Base-by-base conservation (phyloP, 2,888 invertebrate genomes). In the Cistogaster globosa region DNA sequence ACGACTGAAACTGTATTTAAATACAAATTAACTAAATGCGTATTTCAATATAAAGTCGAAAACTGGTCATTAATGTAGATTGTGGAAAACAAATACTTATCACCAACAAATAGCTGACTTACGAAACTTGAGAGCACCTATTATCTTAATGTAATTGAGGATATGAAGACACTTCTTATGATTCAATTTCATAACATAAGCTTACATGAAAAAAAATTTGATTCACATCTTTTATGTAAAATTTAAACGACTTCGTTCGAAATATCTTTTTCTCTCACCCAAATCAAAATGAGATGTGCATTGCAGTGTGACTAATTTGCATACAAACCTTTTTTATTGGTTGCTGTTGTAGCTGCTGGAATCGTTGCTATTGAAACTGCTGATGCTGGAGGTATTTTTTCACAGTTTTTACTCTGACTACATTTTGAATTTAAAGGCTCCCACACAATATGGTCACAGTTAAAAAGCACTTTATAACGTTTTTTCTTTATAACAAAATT, bases 401-500 rank as follows among this genome's bases (percentile, higher is more conserved):
- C 74, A 22, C 48, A 38, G 32, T 42, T 72, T 65, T 60, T 60
- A 5, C n/a, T 20, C 11, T 48, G 68, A 93, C 88, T 94, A 94
- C 94, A 75, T 63, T 87, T 87, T 12, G 55, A 86, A 71, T 90
- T 87, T 87, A 90, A 82, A 63, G 94, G 94, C 89, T 95, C 95
- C 95, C 95, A 95, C 65, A 94, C 94, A 80, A 95, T 92, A 75
- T 93, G 94, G 86, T 94, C 94, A 72, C 93, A 94, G 90, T 95
- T 94, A 87, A 95, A 94, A 90, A 95, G 94, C 18, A 95, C 95
- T 84, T 94, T 93, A 89, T 94, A 94, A 87, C 94, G 93, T 91
- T 94, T 95, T 89, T 94, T 95, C 87, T 94, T 94, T 80, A 94
- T 93, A 65, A 94, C 91, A 91, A 95, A 95, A 86, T 94, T 94